A percentile compares a stretch with the other conserved stretches of the same genome.
Conservation (phyloP, 1,140 invertebrate species). For the Triops cancriformis region DNA sequence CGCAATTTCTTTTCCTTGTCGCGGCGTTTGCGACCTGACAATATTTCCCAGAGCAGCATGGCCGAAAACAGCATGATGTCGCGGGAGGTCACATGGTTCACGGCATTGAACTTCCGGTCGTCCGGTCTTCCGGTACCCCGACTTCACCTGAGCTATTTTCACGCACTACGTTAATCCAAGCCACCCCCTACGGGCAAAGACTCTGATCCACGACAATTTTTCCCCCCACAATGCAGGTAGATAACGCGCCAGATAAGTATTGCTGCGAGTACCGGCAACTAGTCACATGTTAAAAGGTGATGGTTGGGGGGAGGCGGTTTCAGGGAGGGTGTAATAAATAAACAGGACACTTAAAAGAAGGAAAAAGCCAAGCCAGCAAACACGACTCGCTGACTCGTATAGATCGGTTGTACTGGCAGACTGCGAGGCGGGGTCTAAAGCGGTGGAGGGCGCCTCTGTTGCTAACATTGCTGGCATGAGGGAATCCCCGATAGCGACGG, state of each 20-base stretch:
- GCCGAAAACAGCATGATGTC: background rate
- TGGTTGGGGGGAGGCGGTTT: too few relatives aligned
- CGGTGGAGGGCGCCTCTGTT: background rate
- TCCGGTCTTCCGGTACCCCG: too few relatives aligned
- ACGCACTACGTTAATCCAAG: too few relatives aligned
- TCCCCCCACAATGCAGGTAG: too few relatives aligned
- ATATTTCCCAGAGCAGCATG: conserved; percentile 22
- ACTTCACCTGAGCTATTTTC: too few relatives aligned
- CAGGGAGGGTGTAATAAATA: background rate
- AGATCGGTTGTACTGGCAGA: conserved; percentile 3
- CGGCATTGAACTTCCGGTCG: background rate
- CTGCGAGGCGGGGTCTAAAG: conserved; percentile 1
- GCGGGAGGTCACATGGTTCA: conserved; percentile 1
- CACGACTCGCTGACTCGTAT: background rate
- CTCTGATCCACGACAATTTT: too few relatives aligned
- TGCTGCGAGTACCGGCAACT: background rate
- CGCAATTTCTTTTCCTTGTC: conserved; percentile 17
- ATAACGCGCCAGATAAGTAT: background rate
- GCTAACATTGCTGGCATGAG: background rate
- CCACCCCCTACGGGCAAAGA: too few relatives aligned
- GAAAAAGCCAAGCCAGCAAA: background rate
- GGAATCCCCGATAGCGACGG: conserved; percentile 5
- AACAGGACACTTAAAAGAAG: background rate
- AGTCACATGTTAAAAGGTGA: background rate
- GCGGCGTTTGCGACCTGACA: conserved; percentile 17